A percentile compares a stretch with the other conserved stretches of the same genome.
phyloP scores from a whole-genome alignment of 2,797 vertebrate species.

The Prunella strophiata region DNA sequence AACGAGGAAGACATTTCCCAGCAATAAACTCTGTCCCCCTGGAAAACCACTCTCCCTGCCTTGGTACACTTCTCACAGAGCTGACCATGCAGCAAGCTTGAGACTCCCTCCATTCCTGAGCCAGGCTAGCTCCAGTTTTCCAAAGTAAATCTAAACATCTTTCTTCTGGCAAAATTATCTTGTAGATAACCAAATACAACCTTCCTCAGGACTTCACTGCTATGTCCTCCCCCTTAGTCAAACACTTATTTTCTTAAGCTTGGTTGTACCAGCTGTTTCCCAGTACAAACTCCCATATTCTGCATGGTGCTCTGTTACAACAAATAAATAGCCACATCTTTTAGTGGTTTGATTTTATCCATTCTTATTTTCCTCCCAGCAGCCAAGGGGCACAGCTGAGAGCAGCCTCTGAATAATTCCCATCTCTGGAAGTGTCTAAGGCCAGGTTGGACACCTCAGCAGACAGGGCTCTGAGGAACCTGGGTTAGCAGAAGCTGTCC shows the following conservation, averaged over 20 bases:
- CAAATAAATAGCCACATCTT: neutral
- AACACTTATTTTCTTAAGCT: neutral
- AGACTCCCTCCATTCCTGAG: neutral
- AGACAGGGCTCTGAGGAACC: neutral
- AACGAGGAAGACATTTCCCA: neutral
- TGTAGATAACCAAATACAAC: neutral
- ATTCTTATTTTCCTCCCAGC: neutral
- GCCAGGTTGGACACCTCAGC: rapidly evolving
- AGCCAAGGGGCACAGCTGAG: neutral
- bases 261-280: neutral
- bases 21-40: neutral
- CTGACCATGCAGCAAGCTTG: neutral
- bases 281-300: neutral
- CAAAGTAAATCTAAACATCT: neutral
- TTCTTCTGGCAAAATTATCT: neutral
- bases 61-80: neutral
- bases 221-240: neutral
- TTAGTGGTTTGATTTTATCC: neutral
- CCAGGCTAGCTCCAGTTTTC: neutral
- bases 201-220: neutral
- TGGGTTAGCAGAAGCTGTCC: neutral
- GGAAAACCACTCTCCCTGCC: neutral
- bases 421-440: neutral
- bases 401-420: neutral
- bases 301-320: neutral